These are phyloP conservation scores for Thereva nobilitata DNA, from an alignment of 2,888 invertebrate species.

Conservation along the genomic window DNA sequence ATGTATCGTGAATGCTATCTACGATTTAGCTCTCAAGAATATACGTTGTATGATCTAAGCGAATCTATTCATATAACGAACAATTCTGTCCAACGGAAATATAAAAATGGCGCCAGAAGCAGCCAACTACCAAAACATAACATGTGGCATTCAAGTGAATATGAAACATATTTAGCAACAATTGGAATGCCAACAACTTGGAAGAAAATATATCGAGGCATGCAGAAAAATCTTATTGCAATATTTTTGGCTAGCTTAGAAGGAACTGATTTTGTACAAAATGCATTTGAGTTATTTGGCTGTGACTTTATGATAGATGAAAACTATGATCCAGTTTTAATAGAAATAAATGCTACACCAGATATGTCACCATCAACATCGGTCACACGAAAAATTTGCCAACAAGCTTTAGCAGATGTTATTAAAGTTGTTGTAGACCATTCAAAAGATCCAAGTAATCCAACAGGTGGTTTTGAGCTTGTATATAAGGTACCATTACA, in stretches of 20 bases:
- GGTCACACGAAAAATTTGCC: conserved; percentile 82
- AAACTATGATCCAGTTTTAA: conserved; percentile 82
- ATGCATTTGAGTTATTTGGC: conserved; percentile 87
- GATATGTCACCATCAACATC: conserved; percentile 80
- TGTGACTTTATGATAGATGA: conserved; percentile 91
- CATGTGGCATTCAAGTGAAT: conserved; percentile 82
- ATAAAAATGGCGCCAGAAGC: conserved; percentile 61
- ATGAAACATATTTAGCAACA: conserved; percentile 65
- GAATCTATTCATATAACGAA: conserved; percentile 88
- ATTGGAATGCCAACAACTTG: conserved; percentile 62
- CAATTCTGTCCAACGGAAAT: conserved; percentile 82
- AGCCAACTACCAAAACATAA: conserved; percentile 71
- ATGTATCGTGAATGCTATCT: conserved; percentile 84
- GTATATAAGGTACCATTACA: conserved; percentile 51
- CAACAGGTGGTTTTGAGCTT: conserved; percentile 66
- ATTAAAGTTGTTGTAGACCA: conserved; percentile 73
- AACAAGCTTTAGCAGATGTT: conserved; percentile 78
- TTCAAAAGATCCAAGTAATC: conserved; percentile 53
- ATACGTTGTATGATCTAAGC: conserved; percentile 75
- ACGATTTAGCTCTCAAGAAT: conserved; percentile 84
- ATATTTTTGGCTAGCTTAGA: conserved; percentile 79
- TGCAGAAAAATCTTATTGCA: conserved; percentile 81
- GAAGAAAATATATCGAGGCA: conserved; percentile 80
- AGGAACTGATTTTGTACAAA: conserved; percentile 68
- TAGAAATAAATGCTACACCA: conserved; percentile 91